phyloP scores from a whole-genome alignment of 2,797 vertebrate species.

The Siniperca undulata region DNA sequence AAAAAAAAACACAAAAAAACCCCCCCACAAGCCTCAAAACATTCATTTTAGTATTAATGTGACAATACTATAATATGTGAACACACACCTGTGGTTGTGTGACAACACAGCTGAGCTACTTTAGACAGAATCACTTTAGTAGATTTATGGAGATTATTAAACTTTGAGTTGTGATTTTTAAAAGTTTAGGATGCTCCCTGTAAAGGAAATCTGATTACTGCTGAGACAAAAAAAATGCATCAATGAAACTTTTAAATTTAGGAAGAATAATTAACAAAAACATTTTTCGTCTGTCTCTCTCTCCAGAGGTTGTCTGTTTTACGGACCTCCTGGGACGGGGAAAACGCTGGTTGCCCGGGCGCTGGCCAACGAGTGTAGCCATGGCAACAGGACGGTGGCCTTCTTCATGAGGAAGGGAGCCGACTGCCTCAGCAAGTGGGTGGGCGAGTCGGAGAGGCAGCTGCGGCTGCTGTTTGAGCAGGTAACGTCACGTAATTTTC shows the following conservation, averaged over 20 bases:
- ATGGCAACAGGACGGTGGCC: constrained; percentile 88
- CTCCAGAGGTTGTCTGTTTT: constrained; percentile 93
- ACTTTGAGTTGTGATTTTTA: too few species aligned
- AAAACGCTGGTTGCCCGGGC: constrained; percentile 93
- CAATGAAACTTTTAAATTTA: neutral
- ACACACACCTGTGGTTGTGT: too few species aligned
- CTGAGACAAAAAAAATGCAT: too few species aligned
- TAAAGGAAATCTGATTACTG: too few species aligned
- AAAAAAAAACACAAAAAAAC: too few species aligned
- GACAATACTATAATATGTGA: too few species aligned
- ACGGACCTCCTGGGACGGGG: constrained; percentile 93
- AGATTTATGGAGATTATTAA: too few species aligned
- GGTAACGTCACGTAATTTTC: constrained; percentile 68
- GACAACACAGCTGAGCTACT: too few species aligned
- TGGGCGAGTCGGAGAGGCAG: constrained; percentile 93
- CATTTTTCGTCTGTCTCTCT: neutral
- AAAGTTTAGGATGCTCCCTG: too few species aligned
- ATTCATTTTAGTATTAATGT: too few species aligned
- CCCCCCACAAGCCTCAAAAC: too few species aligned
- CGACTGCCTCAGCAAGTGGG: constrained; percentile 94
- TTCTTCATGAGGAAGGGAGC: constrained; percentile 97
- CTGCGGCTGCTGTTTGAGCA: constrained; percentile 92
- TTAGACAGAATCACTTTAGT: too few species aligned
- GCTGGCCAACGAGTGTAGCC: constrained; percentile 92
- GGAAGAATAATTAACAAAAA: neutral